Evolutionary conservation across 2,113 vertebrate genomes (phyloP).

Genomic region (Mustela lutreola): DNA sequence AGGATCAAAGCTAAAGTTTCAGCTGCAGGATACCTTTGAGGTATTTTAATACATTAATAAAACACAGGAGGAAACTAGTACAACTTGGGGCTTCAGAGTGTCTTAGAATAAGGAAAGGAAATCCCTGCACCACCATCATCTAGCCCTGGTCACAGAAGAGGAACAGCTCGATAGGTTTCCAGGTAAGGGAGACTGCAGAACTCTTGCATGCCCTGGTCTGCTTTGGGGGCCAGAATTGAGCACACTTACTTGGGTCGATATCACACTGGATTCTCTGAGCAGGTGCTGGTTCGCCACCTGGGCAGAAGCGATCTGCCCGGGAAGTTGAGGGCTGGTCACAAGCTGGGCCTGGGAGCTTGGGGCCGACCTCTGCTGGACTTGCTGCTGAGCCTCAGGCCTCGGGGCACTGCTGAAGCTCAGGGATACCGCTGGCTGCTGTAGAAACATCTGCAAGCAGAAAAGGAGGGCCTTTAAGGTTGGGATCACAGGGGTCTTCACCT

Average conservation of each 20-base stretch:
- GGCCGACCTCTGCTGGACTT: constrained; percentile 82
- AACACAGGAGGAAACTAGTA: neutral
- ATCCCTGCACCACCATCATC: rapidly evolving
- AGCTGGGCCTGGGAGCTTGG: constrained; percentile 83
- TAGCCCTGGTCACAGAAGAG: rapidly evolving
- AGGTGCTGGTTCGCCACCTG: constrained; percentile 84
- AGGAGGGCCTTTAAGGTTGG: neutral
- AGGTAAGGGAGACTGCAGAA: neutral
- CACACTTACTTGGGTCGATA: constrained; percentile 83
- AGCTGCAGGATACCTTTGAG: neutral
- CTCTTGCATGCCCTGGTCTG: rapidly evolving
- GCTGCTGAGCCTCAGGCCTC: constrained; percentile 81
- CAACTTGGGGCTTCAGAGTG: neutral
- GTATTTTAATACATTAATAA: neutral
- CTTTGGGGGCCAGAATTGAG: neutral
- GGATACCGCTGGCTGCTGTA: constrained; percentile 86
- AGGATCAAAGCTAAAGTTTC: neutral
- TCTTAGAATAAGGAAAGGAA: neutral
- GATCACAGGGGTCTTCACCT: neutral
- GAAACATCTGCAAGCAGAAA: constrained; percentile 87
- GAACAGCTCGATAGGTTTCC: neutral
- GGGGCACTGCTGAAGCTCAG: constrained; percentile 86
- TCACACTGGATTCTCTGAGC: constrained; percentile 83
- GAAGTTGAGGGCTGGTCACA: constrained; percentile 81
- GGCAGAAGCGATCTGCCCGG: constrained; percentile 82